These are phyloP conservation scores for Climacteris rufus DNA, from an alignment of 2,113 vertebrate species.

Conservation along the genomic window DNA sequence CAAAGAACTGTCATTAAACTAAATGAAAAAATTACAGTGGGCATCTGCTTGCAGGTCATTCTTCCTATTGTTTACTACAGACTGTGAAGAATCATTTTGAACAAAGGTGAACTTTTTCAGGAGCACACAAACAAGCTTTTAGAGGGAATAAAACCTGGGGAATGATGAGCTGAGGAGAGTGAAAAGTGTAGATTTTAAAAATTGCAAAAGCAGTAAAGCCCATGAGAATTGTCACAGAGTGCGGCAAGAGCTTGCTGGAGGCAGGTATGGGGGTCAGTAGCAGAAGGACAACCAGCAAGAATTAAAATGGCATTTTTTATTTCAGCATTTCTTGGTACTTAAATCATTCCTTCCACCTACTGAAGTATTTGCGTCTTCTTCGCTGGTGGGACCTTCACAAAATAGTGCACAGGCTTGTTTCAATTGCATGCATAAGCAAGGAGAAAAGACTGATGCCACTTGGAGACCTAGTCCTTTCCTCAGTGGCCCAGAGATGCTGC, in stretches of 20 bases:
- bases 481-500: not conserved
- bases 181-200: not conserved
- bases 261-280: not conserved
- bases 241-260: not conserved
- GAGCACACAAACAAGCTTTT: not conserved
- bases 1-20: not conserved
- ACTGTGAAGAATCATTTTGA: not conserved
- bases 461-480: not conserved
- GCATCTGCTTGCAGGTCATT: not conserved
- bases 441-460: fast-evolving
- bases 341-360: not conserved
- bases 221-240: not conserved
- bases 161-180: not conserved
- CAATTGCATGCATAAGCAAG: fast-evolving
- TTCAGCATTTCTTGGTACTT: not conserved
- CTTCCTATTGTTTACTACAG: not conserved
- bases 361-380: not conserved
- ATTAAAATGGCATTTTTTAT: not conserved
- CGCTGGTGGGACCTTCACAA: not conserved
- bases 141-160: not conserved
- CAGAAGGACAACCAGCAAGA: not conserved
- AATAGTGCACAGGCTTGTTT: not conserved
- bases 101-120: not conserved
- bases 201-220: not conserved
- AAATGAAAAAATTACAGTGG: not conserved